These are phyloP conservation scores for Orchesellides sinensis DNA, from an alignment of 2,888 invertebrate species.

Conservation along the genomic window DNA sequence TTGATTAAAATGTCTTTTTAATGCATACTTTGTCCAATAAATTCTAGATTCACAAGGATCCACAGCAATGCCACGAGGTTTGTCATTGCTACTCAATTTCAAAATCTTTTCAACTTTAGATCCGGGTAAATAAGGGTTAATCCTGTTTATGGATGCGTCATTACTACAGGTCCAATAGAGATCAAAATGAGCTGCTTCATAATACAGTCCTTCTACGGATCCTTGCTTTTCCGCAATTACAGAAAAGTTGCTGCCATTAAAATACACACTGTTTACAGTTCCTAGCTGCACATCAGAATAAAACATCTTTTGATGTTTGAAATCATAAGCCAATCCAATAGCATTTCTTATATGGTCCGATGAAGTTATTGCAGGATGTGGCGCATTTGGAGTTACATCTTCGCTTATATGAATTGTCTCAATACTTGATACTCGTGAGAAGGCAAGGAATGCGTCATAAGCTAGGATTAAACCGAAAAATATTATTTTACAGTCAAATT, in stretches of 20 bases:
- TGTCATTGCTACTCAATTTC: constrained; percentile 84
- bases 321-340: constrained; percentile 90
- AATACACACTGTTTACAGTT: constrained; percentile 88
- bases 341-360: constrained; percentile 88
- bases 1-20: constrained; percentile 11
- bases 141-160: constrained; percentile 84
- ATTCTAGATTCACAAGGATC: constrained; percentile 84
- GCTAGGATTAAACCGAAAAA: constrained; percentile 79
- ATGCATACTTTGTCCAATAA: constrained; percentile 70
- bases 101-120: constrained; percentile 79
- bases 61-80: constrained; percentile 84
- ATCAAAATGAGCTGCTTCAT: constrained; percentile 83
- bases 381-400: constrained; percentile 84
- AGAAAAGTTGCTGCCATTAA: constrained; percentile 86
- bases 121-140: constrained; percentile 78
- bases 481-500: constrained; percentile 66
- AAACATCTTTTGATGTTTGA: constrained; percentile 83
- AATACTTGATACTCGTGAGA: constrained; percentile 87
- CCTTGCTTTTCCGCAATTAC: constrained; percentile 87
- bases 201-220: constrained; percentile 92
- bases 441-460: constrained; percentile 89
- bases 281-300: constrained; percentile 94
- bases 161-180: constrained; percentile 93
- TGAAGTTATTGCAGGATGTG: constrained; percentile 85
- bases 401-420: constrained; percentile 88